phyloP scores from a whole-genome alignment of 2,888 invertebrate genomes.

The Lithophane socia region DNA sequence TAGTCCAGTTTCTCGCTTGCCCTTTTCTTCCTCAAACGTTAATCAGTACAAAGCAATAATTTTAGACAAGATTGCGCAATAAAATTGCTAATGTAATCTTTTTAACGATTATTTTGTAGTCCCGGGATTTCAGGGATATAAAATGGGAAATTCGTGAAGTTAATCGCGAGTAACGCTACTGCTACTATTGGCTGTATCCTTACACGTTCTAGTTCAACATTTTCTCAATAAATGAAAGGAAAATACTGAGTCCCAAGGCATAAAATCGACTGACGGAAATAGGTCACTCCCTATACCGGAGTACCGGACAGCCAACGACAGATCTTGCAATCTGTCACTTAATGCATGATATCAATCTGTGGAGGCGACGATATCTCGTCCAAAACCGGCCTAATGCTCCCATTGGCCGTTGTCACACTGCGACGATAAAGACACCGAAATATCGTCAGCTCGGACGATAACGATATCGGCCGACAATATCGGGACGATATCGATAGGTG shows the following conservation, averaged over 20 bases:
- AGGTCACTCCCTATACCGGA: conserved; percentile 30
- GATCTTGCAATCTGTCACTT: conserved; percentile 43
- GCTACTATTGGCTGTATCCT: background rate
- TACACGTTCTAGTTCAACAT: conserved; percentile 5
- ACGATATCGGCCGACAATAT: too few relatives aligned
- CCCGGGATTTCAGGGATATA: conserved; percentile 21
- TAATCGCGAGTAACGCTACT: conserved; percentile 7
- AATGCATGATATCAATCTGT: conserved; percentile 60
- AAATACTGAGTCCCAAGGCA: conserved; percentile 20
- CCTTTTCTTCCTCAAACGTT: background rate
- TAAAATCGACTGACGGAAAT: conserved; percentile 44
- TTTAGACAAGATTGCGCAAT: conserved; percentile 24
- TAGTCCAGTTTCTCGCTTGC: background rate
- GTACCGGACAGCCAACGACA: conserved; percentile 19
- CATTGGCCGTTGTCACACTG: too few relatives aligned
- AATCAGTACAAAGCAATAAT: conserved; percentile 35
- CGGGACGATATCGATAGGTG: too few relatives aligned
- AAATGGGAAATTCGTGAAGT: conserved; percentile 44
- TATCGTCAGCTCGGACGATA: too few relatives aligned
- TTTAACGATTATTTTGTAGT: conserved; percentile 36
- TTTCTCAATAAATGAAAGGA: conserved; percentile 42
- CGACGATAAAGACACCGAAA: too few relatives aligned
- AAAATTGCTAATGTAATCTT: conserved; percentile 46
- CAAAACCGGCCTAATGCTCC: conserved; percentile 33
- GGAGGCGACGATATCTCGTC: conserved; percentile 33